Evolutionary conservation across 1,140 invertebrate genomes (phyloP).

Genomic region (Drosophila ohnishii): DNA sequence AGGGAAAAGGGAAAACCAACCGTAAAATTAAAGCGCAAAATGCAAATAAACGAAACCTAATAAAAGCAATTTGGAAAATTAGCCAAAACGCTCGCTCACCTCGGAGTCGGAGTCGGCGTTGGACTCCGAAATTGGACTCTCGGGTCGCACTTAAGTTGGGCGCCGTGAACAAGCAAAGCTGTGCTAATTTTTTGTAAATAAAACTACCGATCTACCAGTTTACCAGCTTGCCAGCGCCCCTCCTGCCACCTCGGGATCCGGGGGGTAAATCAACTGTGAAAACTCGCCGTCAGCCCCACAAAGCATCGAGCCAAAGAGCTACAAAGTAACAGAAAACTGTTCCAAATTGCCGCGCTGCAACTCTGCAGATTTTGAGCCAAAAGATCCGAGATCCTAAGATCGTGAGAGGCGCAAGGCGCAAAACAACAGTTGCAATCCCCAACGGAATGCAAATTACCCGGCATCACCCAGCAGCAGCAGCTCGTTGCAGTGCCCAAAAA

Average conservation of each 20-base stretch:
- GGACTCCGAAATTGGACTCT: constrained; percentile 29
- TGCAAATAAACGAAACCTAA: constrained; percentile 82
- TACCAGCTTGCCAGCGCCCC: constrained; percentile 34
- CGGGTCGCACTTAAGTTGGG: constrained; percentile 12
- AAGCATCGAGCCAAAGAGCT: constrained; percentile 17
- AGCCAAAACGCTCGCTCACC: constrained; percentile 68
- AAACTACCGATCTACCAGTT: constrained; percentile 74
- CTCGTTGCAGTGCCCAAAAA: constrained; percentile 27
- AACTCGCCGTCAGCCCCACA: constrained; percentile 41
- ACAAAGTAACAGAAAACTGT: constrained; percentile 59
- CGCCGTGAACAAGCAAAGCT: constrained; percentile 74
- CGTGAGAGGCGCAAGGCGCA: constrained; percentile 78
- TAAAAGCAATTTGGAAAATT: constrained; percentile 82
- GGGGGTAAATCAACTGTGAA: constrained; percentile 77
- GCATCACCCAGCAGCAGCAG: constrained; percentile 7
- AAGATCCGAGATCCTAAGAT: constrained; percentile 48
- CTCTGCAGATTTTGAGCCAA: constrained; percentile 10
- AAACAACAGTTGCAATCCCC: constrained; percentile 82
- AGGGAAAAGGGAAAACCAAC: constrained; percentile 33
- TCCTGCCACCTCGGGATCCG: constrained; percentile 30
- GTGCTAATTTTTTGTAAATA: constrained; percentile 82
- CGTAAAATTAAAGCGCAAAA: constrained; percentile 81
- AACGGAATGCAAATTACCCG: constrained; percentile 80
- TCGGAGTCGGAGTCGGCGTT: constrained; percentile 17
- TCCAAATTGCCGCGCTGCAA: constrained; percentile 64